Conservation (phyloP, 53 echinoderm and acorn worm species). For the Actinopyga echinites region DNA sequence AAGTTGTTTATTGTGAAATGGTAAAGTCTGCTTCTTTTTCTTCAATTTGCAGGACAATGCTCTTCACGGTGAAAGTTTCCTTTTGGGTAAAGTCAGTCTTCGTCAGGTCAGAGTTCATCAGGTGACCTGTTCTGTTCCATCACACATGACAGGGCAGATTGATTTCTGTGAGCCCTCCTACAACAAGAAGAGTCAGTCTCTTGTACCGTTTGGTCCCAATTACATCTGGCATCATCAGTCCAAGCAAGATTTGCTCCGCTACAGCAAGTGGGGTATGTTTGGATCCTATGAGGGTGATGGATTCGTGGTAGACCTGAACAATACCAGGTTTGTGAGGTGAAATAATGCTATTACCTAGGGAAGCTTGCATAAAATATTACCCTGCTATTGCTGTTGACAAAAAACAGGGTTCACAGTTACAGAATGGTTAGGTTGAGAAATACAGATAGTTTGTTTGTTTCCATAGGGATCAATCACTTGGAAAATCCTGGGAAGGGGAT, state of each 20-base stretch:
- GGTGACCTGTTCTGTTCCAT: slow-evolving; percentile 63
- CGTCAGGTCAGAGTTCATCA: slow-evolving; percentile 74
- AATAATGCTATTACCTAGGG: too few relatives aligned
- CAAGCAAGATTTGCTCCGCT: slow-evolving; percentile 56
- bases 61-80: slow-evolving; percentile 64
- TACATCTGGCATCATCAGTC: slow-evolving; percentile 61
- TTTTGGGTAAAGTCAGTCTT: slow-evolving; percentile 73
- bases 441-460: too few relatives aligned
- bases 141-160: slow-evolving; percentile 32
- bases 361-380: too few relatives aligned
- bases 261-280: slow-evolving; percentile 87
- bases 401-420: too few relatives aligned
- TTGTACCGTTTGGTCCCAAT: slow-evolving; percentile 60
- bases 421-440: too few relatives aligned
- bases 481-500: too few relatives aligned
- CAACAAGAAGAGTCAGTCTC: slow-evolving; percentile 23
- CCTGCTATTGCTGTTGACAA: too few relatives aligned
- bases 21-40: not conserved
- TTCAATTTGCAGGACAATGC: slow-evolving; percentile 49
- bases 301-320: slow-evolving; percentile 72
- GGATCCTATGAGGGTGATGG: slow-evolving; percentile 80
- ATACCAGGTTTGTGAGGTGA: slow-evolving; percentile 51
- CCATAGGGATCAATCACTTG: too few relatives aligned
- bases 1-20: too few relatives aligned
- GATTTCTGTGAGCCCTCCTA: slow-evolving; percentile 67